Base-by-base conservation (phyloP, 2,113 vertebrate genomes). In the Gila orcuttii region DNA sequence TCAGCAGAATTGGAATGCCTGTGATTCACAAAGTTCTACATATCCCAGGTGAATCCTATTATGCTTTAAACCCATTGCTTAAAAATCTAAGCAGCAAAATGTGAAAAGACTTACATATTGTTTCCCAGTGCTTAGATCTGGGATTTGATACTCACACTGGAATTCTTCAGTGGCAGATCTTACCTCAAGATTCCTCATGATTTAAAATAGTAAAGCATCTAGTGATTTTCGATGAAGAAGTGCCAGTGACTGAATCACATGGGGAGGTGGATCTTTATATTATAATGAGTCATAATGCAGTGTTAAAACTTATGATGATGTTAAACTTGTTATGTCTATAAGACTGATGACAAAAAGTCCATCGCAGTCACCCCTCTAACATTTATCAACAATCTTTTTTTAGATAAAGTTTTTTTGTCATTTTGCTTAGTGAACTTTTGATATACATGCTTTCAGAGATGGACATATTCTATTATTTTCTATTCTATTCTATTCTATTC, bases 281-380 rank as follows among this genome's bases (percentile, higher is more conserved):
- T 15, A 36, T 81, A 78, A 76, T 77, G 77, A 86, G 81, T 86
- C 85, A 82, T 52, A 42, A 88, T 75, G 52, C 76, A 47, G 69
- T 84, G 74, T 64, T 78, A 62, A 71, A 74, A 82, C 36, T 5
- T 64, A 64, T 82, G 76, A 88, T 88, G 81, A 62, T 42, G 71
- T 79, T 11, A 28, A 52, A 62, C 76, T 66, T 71, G 25, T 85
- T 66, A 73, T 79, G 31, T 84, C 85, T 36, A n/a, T 60, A 84
- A 86, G 17, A 25, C 33, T 73, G 71, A 57, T 57, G 55, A 57
- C 6, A 57, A 21, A 57, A 57, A 21, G 19, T 57, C 55, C 19
- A 57, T 57, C 19, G 21, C 19, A 52, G 50, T 52, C 13, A 52
- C 50, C n/a, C n/a, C n/a, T 50, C 4, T 17, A 52, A 52, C 50